Base-by-base conservation (phyloP, 2,113 vertebrate species). In the Bufo bufo region DNA sequence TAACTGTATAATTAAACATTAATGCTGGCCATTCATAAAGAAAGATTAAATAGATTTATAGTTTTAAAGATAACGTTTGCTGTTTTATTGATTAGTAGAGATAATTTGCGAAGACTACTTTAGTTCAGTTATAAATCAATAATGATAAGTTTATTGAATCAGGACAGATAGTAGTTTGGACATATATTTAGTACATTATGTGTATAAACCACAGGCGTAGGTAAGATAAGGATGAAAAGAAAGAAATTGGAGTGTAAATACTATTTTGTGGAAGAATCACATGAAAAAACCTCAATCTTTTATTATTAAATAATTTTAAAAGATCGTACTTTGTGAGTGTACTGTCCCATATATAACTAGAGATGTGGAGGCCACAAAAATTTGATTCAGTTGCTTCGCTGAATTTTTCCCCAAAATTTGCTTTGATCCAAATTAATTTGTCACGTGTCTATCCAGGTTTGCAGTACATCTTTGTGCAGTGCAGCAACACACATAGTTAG, bases 51-150 rank as follows among this genome's bases (percentile, higher is more conserved):
- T 47, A 47, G 71, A 74, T 74, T 74, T 74, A 74, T 74, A 74
- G 43, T 13, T 47, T 74, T 74, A 74, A 74, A 74, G 16, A 74
- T 47, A 7, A 74, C 71, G 47, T 74, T 47, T 74, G 71, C 71
- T 74, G 71, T 74, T 74, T 13, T 74, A 74, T 74, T 74, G 71
- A 74, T 74, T 74, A 49, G 43, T 8, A 74, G 71, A 74, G 14
- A 74, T 74, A 45, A 74, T 74, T 74, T 74, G n/a, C 23, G 33
- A 71, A 71, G 66, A 71, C 66, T 71, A 74, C 71, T 74, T 74
- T 74, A 74, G 19, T 47, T 8, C 19, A 74, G 13, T 16, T 74
- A 47, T 45, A 74, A 72, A 74, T 74, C 71, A 74, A 74, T 74
- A 74, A 74, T 71, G 66, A 71, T 74, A 74, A 17, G 14, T 49